Evolutionary conservation across 2,888 invertebrate genomes (phyloP).

Genomic region (Drosophila anomalipes): DNA sequence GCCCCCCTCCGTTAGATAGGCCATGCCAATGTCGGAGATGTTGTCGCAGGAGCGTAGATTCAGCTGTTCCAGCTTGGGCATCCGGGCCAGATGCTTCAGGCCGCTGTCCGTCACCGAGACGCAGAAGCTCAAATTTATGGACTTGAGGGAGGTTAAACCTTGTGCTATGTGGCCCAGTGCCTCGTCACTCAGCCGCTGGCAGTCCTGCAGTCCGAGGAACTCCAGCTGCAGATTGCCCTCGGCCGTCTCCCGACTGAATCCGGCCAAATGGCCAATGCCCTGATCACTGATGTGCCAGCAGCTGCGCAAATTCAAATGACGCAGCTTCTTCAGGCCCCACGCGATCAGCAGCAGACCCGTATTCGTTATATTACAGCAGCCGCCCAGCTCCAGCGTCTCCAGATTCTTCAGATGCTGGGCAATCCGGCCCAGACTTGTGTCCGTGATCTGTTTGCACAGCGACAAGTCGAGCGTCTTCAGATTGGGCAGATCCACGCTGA

Average conservation of each 20-base stretch:
- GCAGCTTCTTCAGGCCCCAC: conserved; percentile 94
- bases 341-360: conserved; percentile 94
- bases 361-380: conserved; percentile 96
- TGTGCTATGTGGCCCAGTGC: conserved; percentile 93
- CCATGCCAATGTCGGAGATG: conserved; percentile 96
- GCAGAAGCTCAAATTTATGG: conserved; percentile 97
- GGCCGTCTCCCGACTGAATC: conserved; percentile 88
- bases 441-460: conserved; percentile 97
- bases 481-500: conserved; percentile 91
- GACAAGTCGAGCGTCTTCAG: conserved; percentile 94
- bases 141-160: conserved; percentile 92
- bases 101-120: conserved; percentile 97
- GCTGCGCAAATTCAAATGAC: conserved; percentile 94
- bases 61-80: conserved; percentile 93
- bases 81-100: conserved; percentile 93
- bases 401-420: conserved; percentile 94
- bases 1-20: conserved; percentile 95
- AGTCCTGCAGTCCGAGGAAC: conserved; percentile 96
- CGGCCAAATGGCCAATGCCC: conserved; percentile 94
- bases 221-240: conserved; percentile 92
- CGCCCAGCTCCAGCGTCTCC: conserved; percentile 94
- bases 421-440: conserved; percentile 93
- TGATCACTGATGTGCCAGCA: conserved; percentile 97
- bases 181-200: conserved; percentile 96
- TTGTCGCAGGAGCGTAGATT: conserved; percentile 97